phyloP scores from a whole-genome alignment of 1,140 invertebrate genomes.

The Drosophila parvula region DNA sequence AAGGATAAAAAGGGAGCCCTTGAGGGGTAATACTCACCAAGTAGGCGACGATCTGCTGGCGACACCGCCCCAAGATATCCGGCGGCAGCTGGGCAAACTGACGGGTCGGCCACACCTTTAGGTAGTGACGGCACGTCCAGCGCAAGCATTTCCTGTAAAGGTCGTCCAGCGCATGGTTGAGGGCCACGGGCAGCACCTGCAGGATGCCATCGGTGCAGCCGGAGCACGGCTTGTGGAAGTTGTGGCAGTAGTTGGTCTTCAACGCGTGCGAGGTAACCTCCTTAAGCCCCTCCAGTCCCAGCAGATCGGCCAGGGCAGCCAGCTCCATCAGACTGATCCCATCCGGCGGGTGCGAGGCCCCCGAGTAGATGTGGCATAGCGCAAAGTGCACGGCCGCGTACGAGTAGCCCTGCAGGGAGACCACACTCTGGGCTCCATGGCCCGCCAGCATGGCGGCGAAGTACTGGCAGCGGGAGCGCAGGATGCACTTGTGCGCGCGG shows the following conservation, averaged over 20 bases:
- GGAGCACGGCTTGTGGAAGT: constrained; percentile 88
- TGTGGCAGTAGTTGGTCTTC: constrained; percentile 95
- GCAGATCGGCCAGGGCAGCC: constrained; percentile 93
- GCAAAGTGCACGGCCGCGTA: constrained; percentile 94
- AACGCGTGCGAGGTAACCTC: constrained; percentile 94
- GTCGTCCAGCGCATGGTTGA: constrained; percentile 94
- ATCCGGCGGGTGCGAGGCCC: constrained; percentile 92
- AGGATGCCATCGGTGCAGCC: constrained; percentile 91
- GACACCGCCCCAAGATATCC: constrained; percentile 92
- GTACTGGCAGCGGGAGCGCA: constrained; percentile 94
- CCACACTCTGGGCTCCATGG: constrained; percentile 92
- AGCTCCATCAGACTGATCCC: constrained; percentile 93
- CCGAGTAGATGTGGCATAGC: constrained; percentile 96
- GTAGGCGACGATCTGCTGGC: constrained; percentile 90
- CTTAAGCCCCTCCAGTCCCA: constrained; percentile 94
- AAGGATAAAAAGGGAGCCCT: neutral
- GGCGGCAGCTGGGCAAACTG: constrained; percentile 92
- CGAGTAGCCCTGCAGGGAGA: constrained; percentile 93
- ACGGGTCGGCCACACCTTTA: constrained; percentile 93
- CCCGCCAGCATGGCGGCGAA: constrained; percentile 95
- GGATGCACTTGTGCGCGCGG: constrained; percentile 94
- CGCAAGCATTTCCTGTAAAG: constrained; percentile 92
- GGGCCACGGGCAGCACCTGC: constrained; percentile 92
- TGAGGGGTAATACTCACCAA: constrained; percentile 55
- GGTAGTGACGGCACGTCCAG: constrained; percentile 94